A percentile compares a stretch with the other conserved stretches of the same genome.
Evolutionary conservation across 1,140 invertebrate species (phyloP).

Genomic region (Anastrepha obliqua): DNA sequence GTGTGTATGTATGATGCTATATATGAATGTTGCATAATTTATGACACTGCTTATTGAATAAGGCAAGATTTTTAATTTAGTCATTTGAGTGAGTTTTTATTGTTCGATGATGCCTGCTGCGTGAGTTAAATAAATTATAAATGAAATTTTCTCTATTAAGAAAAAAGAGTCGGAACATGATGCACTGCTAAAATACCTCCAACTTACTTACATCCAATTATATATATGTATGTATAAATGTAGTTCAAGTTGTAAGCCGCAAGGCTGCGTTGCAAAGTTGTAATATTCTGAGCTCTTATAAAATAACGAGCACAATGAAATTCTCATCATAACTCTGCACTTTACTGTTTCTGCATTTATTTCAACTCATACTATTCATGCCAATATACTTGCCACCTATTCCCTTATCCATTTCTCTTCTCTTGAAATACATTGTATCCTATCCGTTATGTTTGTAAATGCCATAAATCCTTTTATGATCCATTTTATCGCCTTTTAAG

Average conservation of each 20-base stretch:
- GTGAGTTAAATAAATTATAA: too few relatives aligned
- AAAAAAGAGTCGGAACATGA: too few relatives aligned
- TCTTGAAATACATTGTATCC: conserved; percentile 28
- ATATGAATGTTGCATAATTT: neutral
- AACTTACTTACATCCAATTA: too few relatives aligned
- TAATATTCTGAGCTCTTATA: neutral
- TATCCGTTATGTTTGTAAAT: conserved; percentile 58
- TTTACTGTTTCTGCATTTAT: neutral
- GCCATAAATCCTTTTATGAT: conserved; percentile 70
- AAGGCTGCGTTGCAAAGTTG: neutral
- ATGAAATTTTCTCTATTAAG: too few relatives aligned
- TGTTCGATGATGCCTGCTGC: neutral
- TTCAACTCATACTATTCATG: neutral
- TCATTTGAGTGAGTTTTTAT: neutral
- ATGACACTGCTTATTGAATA: neutral
- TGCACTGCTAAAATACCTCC: too few relatives aligned
- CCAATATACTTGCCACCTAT: neutral
- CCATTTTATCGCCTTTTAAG: conserved; percentile 64
- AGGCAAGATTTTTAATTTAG: conserved; percentile 10
- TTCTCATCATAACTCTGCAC: neutral
- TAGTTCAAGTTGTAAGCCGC: too few relatives aligned
- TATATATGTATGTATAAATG: too few relatives aligned
- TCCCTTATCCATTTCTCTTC: neutral
- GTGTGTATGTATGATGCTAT: neutral
- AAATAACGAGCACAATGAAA: conserved; percentile 12